These are phyloP conservation scores for Steinernema carpocapsae DNA, from an alignment of 2,888 invertebrate genomes.

Conservation along the genomic window DNA sequence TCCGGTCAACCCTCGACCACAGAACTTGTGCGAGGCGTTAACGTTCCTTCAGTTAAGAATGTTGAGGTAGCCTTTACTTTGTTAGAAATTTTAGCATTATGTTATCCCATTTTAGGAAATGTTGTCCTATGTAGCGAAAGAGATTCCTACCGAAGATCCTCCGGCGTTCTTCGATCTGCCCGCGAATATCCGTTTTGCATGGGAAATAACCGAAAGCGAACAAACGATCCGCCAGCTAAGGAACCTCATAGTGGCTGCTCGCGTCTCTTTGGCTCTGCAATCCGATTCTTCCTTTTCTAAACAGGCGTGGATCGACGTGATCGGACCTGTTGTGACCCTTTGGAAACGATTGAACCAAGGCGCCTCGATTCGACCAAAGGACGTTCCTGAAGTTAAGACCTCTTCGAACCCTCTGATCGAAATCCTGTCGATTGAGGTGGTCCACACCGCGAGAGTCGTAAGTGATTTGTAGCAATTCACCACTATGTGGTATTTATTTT, in stretches of 20 bases:
- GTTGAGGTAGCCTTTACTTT: conserved; percentile 33
- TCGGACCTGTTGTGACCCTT: conserved; percentile 78
- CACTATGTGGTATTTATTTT: too few species aligned
- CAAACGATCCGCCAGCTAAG: conserved; percentile 76
- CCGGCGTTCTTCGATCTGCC: conserved; percentile 83
- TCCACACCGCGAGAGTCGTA: conserved; percentile 74
- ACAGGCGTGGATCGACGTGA: conserved; percentile 75
- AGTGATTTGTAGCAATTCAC: not conserved
- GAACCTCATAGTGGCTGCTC: conserved; percentile 36
- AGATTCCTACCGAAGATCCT: conserved; percentile 73
- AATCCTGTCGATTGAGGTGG: conserved; percentile 76
- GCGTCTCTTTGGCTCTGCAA: not conserved
- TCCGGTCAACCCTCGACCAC: conserved; percentile 18
- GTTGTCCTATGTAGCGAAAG: not conserved
- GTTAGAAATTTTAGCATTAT: too few species aligned
- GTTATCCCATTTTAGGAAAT: conserved; percentile 23
- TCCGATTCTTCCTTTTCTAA: conserved; percentile 71
- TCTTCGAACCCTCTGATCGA: conserved; percentile 72
- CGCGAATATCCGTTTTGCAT: conserved; percentile 83
- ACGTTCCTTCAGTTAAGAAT: conserved; percentile 16
- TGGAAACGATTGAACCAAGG: conserved; percentile 81
- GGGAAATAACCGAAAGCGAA: conserved; percentile 78
- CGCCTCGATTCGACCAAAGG: conserved; percentile 41
- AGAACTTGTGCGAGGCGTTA: conserved; percentile 29
- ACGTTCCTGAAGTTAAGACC: conserved; percentile 39